These are phyloP conservation scores for Drosophila ohnishii DNA, from an alignment of 1,140 invertebrate genomes.

Conservation along the genomic window DNA sequence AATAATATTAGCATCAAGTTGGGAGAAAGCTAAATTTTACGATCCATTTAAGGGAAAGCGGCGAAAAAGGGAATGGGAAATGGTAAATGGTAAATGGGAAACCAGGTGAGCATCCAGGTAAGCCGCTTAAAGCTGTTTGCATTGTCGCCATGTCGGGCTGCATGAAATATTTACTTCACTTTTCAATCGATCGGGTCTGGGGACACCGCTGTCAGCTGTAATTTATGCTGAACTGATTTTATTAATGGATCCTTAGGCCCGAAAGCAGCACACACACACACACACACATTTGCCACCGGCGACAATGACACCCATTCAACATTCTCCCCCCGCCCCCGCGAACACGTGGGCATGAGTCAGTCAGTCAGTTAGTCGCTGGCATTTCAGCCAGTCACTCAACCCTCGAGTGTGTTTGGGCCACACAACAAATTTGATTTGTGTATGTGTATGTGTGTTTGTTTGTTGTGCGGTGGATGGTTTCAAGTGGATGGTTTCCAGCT, in stretches of 20 bases:
- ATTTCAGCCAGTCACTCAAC: constrained; percentile 50
- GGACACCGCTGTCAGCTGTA: constrained; percentile 37
- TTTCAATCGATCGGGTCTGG: constrained; percentile 54
- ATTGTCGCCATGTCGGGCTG: constrained; percentile 3
- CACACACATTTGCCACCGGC: constrained; percentile 24
- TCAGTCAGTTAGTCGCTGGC: constrained; percentile 42
- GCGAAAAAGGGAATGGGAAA: no score
- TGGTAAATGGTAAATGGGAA: constrained; percentile 2
- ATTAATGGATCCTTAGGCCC: constrained; percentile 53
- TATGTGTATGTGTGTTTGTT: constrained; percentile 7
- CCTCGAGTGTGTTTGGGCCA: constrained; percentile 29
- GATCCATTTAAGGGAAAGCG: constrained; percentile 30
- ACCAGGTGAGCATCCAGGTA: constrained; percentile 8
- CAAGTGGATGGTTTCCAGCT: constrained; percentile 18
- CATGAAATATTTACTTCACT: constrained; percentile 52
- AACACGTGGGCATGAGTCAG: constrained; percentile 49
- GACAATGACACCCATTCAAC: constrained; percentile 48
- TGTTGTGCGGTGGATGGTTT: constrained; percentile 1
- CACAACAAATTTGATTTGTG: constrained; percentile 44
- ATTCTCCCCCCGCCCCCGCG: not conserved
- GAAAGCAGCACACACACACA: constrained; percentile 16
- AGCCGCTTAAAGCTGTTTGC: constrained; percentile 38
- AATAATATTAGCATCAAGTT: constrained; percentile 46
- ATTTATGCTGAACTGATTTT: constrained; percentile 59
- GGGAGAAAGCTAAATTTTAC: constrained; percentile 32